Conservation (phyloP, 2,113 vertebrate genomes). For the Puffinus mauretanicus region DNA sequence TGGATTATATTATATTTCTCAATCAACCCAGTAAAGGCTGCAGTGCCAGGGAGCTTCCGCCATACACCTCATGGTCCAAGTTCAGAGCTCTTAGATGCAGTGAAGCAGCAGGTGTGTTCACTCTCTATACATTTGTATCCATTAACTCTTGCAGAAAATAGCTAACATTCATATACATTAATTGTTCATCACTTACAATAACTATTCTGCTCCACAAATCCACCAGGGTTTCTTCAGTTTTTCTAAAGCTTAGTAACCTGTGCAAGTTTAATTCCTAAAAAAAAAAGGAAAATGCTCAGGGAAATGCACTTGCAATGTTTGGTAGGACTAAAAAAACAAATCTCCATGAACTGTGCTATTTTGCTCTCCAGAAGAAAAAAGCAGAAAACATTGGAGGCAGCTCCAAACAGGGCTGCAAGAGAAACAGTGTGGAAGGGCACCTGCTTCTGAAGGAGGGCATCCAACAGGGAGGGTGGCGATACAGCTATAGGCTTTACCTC, state of each 20-base stretch:
- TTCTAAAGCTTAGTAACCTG: not conserved
- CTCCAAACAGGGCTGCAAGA: not conserved
- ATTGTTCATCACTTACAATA: not conserved
- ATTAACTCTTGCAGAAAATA: slow-evolving; percentile 53
- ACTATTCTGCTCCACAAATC: not conserved
- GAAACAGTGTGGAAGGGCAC: not conserved
- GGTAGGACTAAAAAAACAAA: not conserved
- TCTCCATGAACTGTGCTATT: not conserved
- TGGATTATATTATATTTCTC: not conserved
- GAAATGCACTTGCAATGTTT: not conserved
- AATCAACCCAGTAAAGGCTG: not conserved
- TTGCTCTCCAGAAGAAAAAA: not conserved
- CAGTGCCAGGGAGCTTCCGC: not conserved
- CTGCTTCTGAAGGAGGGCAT: not conserved
- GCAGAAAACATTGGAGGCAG: not conserved
- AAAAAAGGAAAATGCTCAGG: not conserved
- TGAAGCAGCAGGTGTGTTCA: not conserved
- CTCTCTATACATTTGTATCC: not conserved
- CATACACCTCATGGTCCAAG: not conserved
- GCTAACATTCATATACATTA: not conserved
- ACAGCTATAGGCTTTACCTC: not conserved
- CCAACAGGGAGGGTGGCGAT: not conserved
- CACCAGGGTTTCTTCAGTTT: not conserved
- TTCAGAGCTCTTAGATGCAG: not conserved
- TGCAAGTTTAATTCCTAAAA: not conserved